Percentiles rank a stretch among this genome's conserved stretches.
Evolutionary conservation across 2,797 vertebrate genomes (phyloP).

Genomic region (Poecile montanus): DNA sequence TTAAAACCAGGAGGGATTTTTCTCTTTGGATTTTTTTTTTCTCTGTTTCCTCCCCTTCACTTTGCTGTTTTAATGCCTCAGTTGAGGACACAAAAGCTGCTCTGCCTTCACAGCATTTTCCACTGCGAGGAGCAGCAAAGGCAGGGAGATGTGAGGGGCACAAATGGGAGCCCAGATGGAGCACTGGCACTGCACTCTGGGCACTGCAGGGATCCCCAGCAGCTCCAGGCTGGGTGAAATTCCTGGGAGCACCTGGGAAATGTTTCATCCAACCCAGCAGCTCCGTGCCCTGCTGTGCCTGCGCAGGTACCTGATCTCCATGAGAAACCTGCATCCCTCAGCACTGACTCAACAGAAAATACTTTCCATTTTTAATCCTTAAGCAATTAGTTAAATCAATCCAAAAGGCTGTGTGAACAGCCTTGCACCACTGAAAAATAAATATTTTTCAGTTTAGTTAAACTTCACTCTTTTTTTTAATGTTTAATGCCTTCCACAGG

Average conservation of each 20-base stretch:
- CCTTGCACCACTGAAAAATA: neutral
- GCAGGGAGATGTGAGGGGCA: neutral
- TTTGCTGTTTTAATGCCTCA: neutral
- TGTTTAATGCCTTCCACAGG: neutral
- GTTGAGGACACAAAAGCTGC: neutral
- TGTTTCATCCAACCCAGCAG: neutral
- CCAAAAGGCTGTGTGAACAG: neutral
- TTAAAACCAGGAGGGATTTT: neutral
- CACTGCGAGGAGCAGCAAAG: neutral
- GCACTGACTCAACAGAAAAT: neutral
- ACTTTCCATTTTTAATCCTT: neutral
- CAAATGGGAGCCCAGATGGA: neutral
- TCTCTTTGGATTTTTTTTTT: no score
- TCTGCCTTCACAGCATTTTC: neutral
- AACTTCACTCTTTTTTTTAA: neutral
- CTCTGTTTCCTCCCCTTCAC: neutral
- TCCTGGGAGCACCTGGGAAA: neutral
- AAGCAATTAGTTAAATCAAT: neutral
- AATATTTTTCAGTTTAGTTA: neutral
- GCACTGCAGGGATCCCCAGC: neutral
- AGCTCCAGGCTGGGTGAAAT: neutral
- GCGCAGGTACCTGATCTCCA: accelerated
- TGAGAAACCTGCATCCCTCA: neutral
- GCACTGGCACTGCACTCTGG: neutral
- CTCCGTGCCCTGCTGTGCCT: neutral